Evolutionary conservation across 2,888 invertebrate genomes (phyloP).

Genomic region (Noctua janthe): DNA sequence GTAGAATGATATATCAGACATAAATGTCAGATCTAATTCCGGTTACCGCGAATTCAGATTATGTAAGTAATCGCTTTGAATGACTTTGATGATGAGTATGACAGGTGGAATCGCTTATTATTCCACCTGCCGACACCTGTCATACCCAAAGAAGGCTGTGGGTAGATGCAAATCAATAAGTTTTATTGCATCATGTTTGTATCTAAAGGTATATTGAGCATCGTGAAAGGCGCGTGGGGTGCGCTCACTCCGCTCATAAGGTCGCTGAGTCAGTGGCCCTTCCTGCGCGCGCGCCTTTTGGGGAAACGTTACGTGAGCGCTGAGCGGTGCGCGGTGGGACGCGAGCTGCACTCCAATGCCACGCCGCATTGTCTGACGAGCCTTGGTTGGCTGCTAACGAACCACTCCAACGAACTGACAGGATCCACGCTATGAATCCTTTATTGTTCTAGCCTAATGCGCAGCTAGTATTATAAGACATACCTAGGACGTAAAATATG

Average conservation of each 20-base stretch:
- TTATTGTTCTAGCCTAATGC: constrained; percentile 63
- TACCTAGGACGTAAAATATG: constrained; percentile 6
- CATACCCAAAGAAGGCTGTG: constrained; percentile 72
- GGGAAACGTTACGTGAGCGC: constrained; percentile 84
- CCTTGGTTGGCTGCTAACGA: constrained; percentile 65
- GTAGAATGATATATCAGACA: constrained; percentile 5
- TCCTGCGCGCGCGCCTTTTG: constrained; percentile 85
- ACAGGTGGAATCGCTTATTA: constrained; percentile 45
- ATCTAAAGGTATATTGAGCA: constrained; percentile 77
- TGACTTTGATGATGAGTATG: constrained; percentile 42
- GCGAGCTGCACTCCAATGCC: constrained; percentile 82
- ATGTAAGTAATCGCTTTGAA: constrained; percentile 44
- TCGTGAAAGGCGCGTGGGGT: constrained; percentile 84
- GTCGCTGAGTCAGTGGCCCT: constrained; percentile 87
- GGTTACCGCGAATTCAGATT: constrained; percentile 28
- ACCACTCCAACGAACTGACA: constrained; percentile 61
- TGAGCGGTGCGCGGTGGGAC: constrained; percentile 68
- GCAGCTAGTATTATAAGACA: constrained; percentile 29
- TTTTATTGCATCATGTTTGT: constrained; percentile 79
- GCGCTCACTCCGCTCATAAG: constrained; percentile 74
- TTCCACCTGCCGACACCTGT: constrained; percentile 69
- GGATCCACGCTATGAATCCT: constrained; percentile 58
- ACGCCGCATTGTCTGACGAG: constrained; percentile 75
- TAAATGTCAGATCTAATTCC: constrained; percentile 35
- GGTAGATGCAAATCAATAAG: constrained; percentile 82